Evolutionary conservation across 2,888 invertebrate genomes (phyloP), one percentile per base, ranked within the genome.

Genomic region (Teinopalpus imperialis): DNA sequence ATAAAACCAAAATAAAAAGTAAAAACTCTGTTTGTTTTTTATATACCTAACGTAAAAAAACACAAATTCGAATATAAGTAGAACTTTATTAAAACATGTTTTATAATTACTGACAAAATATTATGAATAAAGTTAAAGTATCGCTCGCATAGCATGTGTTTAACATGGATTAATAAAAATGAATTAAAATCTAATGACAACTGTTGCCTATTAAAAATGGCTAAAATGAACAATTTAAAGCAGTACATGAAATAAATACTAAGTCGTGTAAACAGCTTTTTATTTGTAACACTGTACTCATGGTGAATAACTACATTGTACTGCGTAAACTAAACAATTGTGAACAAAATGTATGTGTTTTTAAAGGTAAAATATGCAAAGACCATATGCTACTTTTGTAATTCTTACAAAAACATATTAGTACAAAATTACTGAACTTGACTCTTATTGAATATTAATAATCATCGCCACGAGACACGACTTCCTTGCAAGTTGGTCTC

Each of bases 401-500:
- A 26, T 26, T 18, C 21, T 34, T 29, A 40, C 13, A 27, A 21
- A 32, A 27, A 29, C 21, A 13, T 41, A n/a, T n/a, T 14, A 32
- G 21, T 43, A 43, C 16, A 43, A 36, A 32, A 45, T 5, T n/a
- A 13, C 7, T 26, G 12, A 4, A 30, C 12, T 4, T 8, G 18
- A 34, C 21, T 23, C 20, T 14, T 8, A 29, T 24, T 5, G 24
- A 21, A 31, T 21, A 52, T 90, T 91, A 98, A 81, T 98, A 99
- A 81, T 99, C 99, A 53, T 96, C 95, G 18, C 99, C 99, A 51
- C 99, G 94, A 14, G 98, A 98, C 34, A 99, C 94, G 13, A 99
- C 93, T 83, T 99, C 99, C 83, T 99, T 99, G 90, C 98, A 99
- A 0, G 98, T 98, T 27, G 99, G 99, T 64, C 99, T 91, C 54